Evolutionary conservation across 2,797 vertebrate species (phyloP).

Genomic region (Ptychadena robeensis): DNA sequence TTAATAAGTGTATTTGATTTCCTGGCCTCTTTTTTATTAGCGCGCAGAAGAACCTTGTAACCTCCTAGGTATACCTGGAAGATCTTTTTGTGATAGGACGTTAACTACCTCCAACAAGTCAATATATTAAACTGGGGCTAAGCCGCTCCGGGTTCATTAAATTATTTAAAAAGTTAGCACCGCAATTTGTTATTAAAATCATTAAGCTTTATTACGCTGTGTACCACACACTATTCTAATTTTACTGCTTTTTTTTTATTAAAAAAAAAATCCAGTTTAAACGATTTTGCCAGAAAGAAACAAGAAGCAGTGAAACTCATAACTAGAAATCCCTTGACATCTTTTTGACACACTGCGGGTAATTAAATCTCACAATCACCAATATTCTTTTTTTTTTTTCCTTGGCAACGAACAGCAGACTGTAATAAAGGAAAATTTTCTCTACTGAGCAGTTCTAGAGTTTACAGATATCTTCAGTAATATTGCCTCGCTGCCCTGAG

Average conservation of each 20-base stretch:
- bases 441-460: slow-evolving; percentile 6
- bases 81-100: neutral
- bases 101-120: neutral
- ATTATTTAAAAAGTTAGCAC: neutral
- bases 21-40: neutral
- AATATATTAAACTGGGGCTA: neutral
- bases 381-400: slow-evolving; percentile 17
- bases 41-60: neutral
- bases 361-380: slow-evolving; percentile 48
- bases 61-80: neutral
- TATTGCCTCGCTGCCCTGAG: neutral
- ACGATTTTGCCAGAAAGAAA: slow-evolving; percentile 24
- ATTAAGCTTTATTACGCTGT: neutral
- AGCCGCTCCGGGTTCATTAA: neutral
- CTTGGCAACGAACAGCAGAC: slow-evolving; percentile 27
- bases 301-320: slow-evolving; percentile 21
- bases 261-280: neutral
- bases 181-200: neutral
- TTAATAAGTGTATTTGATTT: neutral
- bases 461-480: neutral
- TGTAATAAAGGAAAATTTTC: slow-evolving; percentile 22
- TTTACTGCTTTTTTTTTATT: neutral
- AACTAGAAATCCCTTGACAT: slow-evolving; percentile 35
- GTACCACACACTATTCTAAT: neutral
- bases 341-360: slow-evolving; percentile 45